Base-by-base conservation (phyloP, 2,113 vertebrate genomes). In the Platycercus adscitus region DNA sequence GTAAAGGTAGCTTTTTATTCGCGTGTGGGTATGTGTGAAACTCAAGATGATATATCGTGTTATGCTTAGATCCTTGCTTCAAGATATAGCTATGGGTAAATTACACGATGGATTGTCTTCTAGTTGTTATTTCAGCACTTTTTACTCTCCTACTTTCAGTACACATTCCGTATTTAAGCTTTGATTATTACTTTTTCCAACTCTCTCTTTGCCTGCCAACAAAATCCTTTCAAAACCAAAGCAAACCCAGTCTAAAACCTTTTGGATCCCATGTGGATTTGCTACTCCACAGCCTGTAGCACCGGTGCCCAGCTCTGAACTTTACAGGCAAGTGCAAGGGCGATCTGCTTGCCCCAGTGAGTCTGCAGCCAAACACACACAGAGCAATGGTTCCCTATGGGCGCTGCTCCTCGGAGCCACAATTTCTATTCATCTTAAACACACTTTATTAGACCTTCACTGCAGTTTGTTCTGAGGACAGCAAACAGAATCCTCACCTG, bases 391-490 rank as follows among this genome's bases (percentile, higher is more conserved):
- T 92, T 84, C 61, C 49, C 49, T 84, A 81, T 20, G 31, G 86
- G 61, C 6, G 0, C 56, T 39, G 66, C 80, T 81, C 24, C 65
- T 81, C 9, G 0, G 16, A 52, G 80, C 72, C 79, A 46, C 64
- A 20, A 18, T 91, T 86, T 88, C 86, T 58, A 52, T 76, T 82
- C 0, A 1, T 70, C 80, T 81, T 58, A 63, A 93, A 43, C 17
- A 52, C 55, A 19, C 95, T 91, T 96, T 87, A 80, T 63, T 84
- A 39, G 69, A 61, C 64, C 65, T 93, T 66, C 85, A n/a, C 71
- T 19, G 26, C 79, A 50, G 77, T 93, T 68, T 43, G 9, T 79
- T 79, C 63, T 3, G 52, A 81, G 71, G 75, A 68, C 81, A 73
- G 61, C 53, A 58, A n/a, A 23, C 55, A 61, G 79, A 89, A 94